Evolutionary conservation across 2,888 invertebrate genomes (phyloP), one percentile per base, ranked within the genome.

Genomic region (Ochropleura plecta): DNA sequence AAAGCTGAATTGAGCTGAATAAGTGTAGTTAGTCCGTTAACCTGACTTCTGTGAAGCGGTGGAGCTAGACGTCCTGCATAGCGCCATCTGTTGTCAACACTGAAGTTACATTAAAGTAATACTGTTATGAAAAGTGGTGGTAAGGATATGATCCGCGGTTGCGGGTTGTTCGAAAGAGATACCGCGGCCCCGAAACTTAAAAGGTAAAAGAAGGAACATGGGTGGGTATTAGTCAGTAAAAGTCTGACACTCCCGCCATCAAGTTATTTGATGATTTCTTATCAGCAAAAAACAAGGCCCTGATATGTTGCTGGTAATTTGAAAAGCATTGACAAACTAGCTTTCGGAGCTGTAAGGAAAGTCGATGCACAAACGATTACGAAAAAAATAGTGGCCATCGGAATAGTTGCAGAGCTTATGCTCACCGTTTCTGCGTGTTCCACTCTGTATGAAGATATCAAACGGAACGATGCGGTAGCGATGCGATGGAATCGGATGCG

Each of bases 401-500:
- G n/a, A n/a, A n/a, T n/a, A n/a, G n/a, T n/a, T n/a, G n/a, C n/a
- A n/a, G n/a, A n/a, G 10, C 53, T n/a, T 9, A n/a, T 53, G n/a
- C n/a, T n/a, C 4, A 18, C 7, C 7, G 51, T 51, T 51, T n/a
- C 18, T 53, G n/a, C n/a, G 53, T n/a, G 3, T 51, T 3, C 51
- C 18, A 51, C 51, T 7, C 20, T 20, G 48, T 20, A 48, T 20
- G 8, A 9, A 49, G 18, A 20, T 42, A 30, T 5, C 53, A 6
- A 55, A 16, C 53, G 46, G 30, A 72, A 49, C 6, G 42, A 14
- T 49, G 57, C 49, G 16, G 14, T 48, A 30, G 18, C 7, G n/a
- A n/a, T n/a, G 42, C 57, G 30, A 60, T 73, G 0, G 42, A 48
- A 57, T 72, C 55, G 30, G 9, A 68, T 68, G 70, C 7, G 71